These are phyloP conservation scores for Pelmatolapia mariae DNA, from an alignment of 2,113 vertebrate species.

Conservation along the genomic window DNA sequence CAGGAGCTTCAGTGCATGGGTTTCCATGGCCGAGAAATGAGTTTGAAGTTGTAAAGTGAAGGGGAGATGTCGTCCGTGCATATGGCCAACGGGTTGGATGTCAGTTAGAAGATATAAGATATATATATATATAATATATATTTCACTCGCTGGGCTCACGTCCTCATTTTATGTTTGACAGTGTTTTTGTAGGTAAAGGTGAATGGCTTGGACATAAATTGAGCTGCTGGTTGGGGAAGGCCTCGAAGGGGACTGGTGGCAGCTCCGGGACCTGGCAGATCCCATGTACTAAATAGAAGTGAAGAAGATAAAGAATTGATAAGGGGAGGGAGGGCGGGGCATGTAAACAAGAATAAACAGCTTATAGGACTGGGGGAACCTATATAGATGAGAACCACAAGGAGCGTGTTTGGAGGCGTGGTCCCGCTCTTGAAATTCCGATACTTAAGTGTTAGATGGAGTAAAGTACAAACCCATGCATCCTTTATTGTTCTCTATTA, in stretches of 20 bases:
- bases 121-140: not conserved
- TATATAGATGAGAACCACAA: not conserved
- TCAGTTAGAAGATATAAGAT: not conserved
- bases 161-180: not conserved
- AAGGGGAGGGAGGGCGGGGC: not conserved
- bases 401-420: not conserved
- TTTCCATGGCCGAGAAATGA: not conserved
- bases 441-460: not conserved
- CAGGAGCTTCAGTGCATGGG: not conserved
- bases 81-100: not conserved
- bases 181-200: not conserved
- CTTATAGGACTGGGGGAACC: not conserved
- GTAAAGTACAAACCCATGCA: not conserved
- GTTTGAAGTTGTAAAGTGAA: not conserved
- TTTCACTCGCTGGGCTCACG: not conserved
- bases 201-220: not conserved
- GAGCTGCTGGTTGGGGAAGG: not conserved
- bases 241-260: not conserved
- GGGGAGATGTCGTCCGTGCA: fast-evolving
- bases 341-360: not conserved
- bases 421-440: not conserved
- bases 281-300: not conserved
- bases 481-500: not conserved
- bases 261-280: not conserved
- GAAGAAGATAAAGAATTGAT: not conserved